phyloP scores from a whole-genome alignment of 2,888 invertebrate genomes.

The Agrypnus murinus region DNA sequence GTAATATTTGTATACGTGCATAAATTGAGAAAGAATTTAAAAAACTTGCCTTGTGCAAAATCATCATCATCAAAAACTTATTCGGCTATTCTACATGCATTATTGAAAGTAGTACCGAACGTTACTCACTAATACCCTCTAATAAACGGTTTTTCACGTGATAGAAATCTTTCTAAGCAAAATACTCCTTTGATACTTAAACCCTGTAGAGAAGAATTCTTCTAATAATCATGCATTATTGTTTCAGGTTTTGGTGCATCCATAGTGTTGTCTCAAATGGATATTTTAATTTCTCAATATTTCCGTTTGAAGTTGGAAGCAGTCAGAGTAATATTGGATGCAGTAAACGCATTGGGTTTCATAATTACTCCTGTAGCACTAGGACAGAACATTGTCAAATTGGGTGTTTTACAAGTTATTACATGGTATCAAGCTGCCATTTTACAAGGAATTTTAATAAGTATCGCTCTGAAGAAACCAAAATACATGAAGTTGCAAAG shows the following conservation, averaged over 20 bases:
- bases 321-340: conserved; percentile 73
- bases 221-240: too few species aligned
- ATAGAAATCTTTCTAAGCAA: too few species aligned
- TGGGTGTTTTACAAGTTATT: conserved; percentile 70
- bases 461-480: conserved; percentile 74
- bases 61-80: too few species aligned
- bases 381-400: conserved; percentile 72
- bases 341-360: conserved; percentile 74
- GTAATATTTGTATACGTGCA: too few species aligned
- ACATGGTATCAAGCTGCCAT: conserved; percentile 76
- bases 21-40: too few species aligned
- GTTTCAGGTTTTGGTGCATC: conserved; percentile 75
- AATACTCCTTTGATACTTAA: too few species aligned
- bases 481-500: conserved; percentile 69
- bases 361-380: conserved; percentile 73
- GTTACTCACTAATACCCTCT: too few species aligned
- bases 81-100: too few species aligned
- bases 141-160: too few species aligned
- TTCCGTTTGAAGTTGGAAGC: conserved; percentile 75
- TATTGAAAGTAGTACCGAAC: too few species aligned
- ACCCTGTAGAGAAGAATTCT: too few species aligned
- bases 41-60: too few species aligned
- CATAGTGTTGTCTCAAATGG: conserved; percentile 75
- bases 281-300: conserved; percentile 76
- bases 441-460: conserved; percentile 75